Base-by-base conservation (phyloP, 2,113 vertebrate genomes). In the Ammodytes dubius region DNA sequence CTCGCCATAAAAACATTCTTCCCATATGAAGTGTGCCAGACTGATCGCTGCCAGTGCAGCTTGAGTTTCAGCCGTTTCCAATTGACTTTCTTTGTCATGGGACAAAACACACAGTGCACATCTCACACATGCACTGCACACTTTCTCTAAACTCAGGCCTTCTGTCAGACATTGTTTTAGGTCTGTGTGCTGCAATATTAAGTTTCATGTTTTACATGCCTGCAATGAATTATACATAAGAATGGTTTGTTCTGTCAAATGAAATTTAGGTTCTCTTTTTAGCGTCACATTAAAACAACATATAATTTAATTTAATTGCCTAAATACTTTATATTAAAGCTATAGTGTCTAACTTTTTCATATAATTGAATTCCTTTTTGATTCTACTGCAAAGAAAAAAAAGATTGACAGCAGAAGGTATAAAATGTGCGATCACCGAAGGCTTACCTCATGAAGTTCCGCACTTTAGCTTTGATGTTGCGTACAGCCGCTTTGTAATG, bases 51-150 rank as follows among this genome's bases (percentile, higher is more conserved):
- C 84, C 91, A 93, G 74, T 17, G 68, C 52, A 76, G 75, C 83
- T 93, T 73, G 72, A 76, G 56, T 87, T 84, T 91, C 92, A 89
- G 83, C 84, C 82, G 76, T 92, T 93, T 91, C 77, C 87, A 90
- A 91, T 82, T 85, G 82, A 88, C 82, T 49, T 85, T 81, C 79
- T 83, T 84, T 87, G 78, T 90, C 77, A 65, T 80, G 76, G 81
- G 75, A 27, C 68, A 86, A 82, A 90, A 74, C 66, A 56, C 74
- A 65, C 45, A 68, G 59, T 58, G 35, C 81, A 72, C 80, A 76
- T 63, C 27, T 77, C 81, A 83, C 74, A 53, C 80, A 78, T 77
- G 79, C 54, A 1, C 79, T 53, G 72, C 85, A 77, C 84, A 35
- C 70, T 61, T 70, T 85, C 77, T 47, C 74, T 78, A 78, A 64